Evolutionary conservation across 2,113 vertebrate species (phyloP).

Genomic region (Pardalotus punctatus): DNA sequence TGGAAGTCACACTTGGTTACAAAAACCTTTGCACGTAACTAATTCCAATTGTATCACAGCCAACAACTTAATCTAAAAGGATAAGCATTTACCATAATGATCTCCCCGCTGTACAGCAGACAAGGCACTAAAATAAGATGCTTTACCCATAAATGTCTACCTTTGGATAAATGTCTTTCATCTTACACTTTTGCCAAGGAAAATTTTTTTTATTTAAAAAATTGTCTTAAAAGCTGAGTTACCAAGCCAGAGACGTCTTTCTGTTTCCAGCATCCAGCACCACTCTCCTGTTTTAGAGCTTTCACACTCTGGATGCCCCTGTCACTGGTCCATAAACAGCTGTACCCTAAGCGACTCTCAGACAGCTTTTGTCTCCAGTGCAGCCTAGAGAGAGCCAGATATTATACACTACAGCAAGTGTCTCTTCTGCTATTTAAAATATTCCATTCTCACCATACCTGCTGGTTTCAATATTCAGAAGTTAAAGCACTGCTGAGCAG

Average conservation of each 20-base stretch:
- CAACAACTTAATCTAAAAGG: background rate
- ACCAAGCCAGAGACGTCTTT: background rate
- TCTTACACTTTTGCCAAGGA: background rate
- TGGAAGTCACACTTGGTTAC: background rate
- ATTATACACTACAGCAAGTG: background rate
- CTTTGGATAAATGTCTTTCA: background rate
- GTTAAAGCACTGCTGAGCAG: constrained; percentile 40
- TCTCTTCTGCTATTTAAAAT: constrained; percentile 18
- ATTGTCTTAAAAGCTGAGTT: background rate
- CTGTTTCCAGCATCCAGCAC: background rate
- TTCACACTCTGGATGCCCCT: background rate
- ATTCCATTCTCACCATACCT: constrained; percentile 46
- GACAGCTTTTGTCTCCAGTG: background rate
- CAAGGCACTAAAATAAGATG: background rate
- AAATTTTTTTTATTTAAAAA: background rate
- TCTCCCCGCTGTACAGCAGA: background rate
- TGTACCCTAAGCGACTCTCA: background rate
- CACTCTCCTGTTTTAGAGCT: background rate
- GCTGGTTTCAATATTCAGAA: constrained; percentile 66
- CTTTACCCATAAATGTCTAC: background rate
- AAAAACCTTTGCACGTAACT: background rate
- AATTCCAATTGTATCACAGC: background rate
- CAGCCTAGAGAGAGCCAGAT: background rate
- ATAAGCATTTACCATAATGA: background rate
- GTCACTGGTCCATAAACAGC: background rate